A percentile compares a stretch with the other conserved stretches of the same genome.
phyloP scores from a whole-genome alignment of 2,888 invertebrate species.

The Hirtodrosophila histrioides region DNA sequence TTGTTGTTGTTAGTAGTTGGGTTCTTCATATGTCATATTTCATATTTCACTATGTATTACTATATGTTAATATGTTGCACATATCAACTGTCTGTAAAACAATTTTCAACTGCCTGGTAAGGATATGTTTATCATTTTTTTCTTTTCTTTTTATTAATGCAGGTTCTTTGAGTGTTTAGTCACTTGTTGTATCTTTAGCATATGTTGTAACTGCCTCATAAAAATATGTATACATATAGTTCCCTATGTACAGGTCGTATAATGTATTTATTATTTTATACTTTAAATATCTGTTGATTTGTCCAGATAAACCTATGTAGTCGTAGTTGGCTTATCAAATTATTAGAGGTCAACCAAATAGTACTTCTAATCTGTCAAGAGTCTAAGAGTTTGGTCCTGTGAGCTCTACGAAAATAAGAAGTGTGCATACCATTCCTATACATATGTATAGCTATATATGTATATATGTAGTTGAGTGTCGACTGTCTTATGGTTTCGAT shows the following conservation, averaged over 20 bases:
- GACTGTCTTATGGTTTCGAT: neutral
- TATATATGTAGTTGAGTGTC: no score
- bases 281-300: constrained; percentile 13
- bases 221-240: constrained; percentile 33
- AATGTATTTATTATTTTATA: neutral
- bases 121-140: constrained; percentile 59
- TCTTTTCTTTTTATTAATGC: constrained; percentile 18
- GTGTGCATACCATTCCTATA: neutral
- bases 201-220: constrained; percentile 10
- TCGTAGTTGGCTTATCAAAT: neutral
- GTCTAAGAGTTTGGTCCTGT: constrained; percentile 54
- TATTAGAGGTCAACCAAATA: constrained; percentile 1
- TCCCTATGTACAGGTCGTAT: constrained; percentile 26
- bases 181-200: constrained; percentile 8
- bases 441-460: no score
- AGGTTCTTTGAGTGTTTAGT: constrained; percentile 19
- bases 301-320: constrained; percentile 25
- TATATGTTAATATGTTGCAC: constrained; percentile 25
- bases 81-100: constrained; percentile 31
- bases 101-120: constrained; percentile 30
- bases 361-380: constrained; percentile 1
- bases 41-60: constrained; percentile 13
- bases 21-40: constrained; percentile 21
- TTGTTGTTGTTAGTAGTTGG: constrained; percentile 43
- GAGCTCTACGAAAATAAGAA: constrained; percentile 19